phyloP scores from a whole-genome alignment of 2,113 vertebrate species.

The Saccopteryx leptura region DNA sequence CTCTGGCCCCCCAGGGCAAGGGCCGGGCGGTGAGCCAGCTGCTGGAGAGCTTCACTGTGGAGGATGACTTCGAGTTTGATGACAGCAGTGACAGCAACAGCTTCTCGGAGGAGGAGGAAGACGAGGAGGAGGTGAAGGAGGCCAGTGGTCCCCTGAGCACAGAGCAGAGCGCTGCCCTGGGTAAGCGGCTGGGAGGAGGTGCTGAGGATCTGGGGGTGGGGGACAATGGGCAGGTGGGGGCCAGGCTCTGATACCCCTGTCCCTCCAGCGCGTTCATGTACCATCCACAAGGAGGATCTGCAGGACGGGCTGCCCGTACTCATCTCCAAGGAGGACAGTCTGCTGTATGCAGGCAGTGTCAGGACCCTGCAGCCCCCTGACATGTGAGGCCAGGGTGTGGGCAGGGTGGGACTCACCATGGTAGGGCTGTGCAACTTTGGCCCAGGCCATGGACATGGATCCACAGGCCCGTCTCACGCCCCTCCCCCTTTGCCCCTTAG shows the following conservation, averaged over 20 bases:
- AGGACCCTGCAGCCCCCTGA: constrained; percentile 94
- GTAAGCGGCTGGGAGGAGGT: constrained; percentile 49
- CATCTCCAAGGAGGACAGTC: constrained; percentile 96
- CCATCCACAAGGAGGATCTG: constrained; percentile 94
- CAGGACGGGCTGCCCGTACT: constrained; percentile 95
- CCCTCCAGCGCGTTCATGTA: constrained; percentile 88
- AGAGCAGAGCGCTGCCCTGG: constrained; percentile 40
- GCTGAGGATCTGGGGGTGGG: fast-evolving
- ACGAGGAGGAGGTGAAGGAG: constrained; percentile 67
- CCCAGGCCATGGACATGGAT: fast-evolving
- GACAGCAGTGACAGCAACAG: constrained; percentile 95
- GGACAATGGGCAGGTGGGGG: background rate
- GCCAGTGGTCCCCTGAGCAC: constrained; percentile 46
- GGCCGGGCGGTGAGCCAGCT: constrained; percentile 95
- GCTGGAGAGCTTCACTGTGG: constrained; percentile 95
- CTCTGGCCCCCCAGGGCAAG: constrained; percentile 86
- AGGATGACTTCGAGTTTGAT: constrained; percentile 95
- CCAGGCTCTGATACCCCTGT: fast-evolving
- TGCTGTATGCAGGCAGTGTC: constrained; percentile 95
- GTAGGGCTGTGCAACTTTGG: too few species aligned
- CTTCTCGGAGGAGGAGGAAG: constrained; percentile 94
- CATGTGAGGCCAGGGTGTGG: constrained; percentile 90
- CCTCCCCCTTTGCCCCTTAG: constrained; percentile 82
- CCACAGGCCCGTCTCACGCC: background rate
- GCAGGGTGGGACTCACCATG: fast-evolving